Conservation (phyloP, 2,888 invertebrate species). For the Lasioglossum figueresi region DNA sequence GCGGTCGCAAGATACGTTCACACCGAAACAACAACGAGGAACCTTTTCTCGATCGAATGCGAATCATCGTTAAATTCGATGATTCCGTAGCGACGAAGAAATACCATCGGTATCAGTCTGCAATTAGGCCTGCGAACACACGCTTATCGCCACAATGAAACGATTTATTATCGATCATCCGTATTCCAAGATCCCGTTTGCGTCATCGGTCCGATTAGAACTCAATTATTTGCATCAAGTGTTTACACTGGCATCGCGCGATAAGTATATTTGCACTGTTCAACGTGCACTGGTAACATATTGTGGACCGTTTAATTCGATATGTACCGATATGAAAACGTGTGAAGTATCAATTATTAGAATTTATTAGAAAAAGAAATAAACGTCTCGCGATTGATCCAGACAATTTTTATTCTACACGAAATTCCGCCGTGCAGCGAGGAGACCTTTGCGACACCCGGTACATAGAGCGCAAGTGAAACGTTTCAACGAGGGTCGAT, state of each 20-base stretch:
- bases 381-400: too few relatives aligned
- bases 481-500: slow-evolving; percentile 41
- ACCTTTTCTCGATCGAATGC: not conserved
- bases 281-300: too few relatives aligned
- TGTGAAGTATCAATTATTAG: too few relatives aligned
- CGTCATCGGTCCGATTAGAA: not conserved
- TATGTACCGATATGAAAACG: too few relatives aligned
- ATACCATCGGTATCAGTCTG: not conserved
- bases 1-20: slow-evolving; percentile 7
- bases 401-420: too few relatives aligned
- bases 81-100: not conserved
- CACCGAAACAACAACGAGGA: not conserved
- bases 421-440: too few relatives aligned
- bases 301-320: too few relatives aligned
- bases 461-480: not conserved
- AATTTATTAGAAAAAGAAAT: too few relatives aligned
- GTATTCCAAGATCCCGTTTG: not conserved
- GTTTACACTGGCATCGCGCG: not conserved
- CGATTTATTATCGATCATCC: not conserved
- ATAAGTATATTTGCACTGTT: not conserved
- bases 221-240: not conserved
- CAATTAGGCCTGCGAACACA: not conserved
- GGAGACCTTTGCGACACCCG: not conserved
- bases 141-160: not conserved
- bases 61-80: not conserved